These are phyloP conservation scores for Willowsia nigromaculata DNA, from an alignment of 2,888 invertebrate species.

Conservation along the genomic window DNA sequence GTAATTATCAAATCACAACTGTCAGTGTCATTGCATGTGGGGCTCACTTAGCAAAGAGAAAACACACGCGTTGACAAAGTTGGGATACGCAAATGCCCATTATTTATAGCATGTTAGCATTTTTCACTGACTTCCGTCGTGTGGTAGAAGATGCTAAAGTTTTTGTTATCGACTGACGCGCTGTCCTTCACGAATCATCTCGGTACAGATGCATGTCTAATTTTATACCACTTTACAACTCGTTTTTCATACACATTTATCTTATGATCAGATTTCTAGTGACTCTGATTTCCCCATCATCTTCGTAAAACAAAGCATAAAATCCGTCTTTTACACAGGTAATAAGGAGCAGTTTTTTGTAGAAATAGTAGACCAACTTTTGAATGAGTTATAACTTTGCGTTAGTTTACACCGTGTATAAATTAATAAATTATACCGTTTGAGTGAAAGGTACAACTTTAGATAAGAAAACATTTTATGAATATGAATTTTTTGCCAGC, in stretches of 20 bases:
- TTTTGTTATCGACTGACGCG: not conserved
- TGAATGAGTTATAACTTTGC: too few species aligned
- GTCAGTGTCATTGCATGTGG: slow-evolving; percentile 12
- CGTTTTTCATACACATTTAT: not conserved
- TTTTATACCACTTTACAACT: not conserved
- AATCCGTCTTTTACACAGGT: too few species aligned
- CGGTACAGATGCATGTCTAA: not conserved
- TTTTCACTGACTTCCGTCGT: slow-evolving; percentile 24
- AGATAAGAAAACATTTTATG: too few species aligned
- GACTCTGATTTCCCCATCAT: too few species aligned
- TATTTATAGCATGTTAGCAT: not conserved
- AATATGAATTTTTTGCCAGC: too few species aligned
- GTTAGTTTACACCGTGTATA: too few species aligned
- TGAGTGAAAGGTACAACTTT: too few species aligned
- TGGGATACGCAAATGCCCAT: not conserved
- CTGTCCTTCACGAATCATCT: not conserved
- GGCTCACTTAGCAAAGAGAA: slow-evolving; percentile 14
- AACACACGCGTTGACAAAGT: not conserved
- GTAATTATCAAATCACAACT: slow-evolving; percentile 34
- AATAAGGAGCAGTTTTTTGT: too few species aligned
- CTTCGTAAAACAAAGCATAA: too few species aligned
- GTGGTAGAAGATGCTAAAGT: not conserved
- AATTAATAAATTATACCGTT: too few species aligned
- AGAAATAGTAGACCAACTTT: too few species aligned
- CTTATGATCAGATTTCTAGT: not conserved